Evolutionary conservation across 2,888 invertebrate genomes (phyloP).

Genomic region (Celastrina argiolus): DNA sequence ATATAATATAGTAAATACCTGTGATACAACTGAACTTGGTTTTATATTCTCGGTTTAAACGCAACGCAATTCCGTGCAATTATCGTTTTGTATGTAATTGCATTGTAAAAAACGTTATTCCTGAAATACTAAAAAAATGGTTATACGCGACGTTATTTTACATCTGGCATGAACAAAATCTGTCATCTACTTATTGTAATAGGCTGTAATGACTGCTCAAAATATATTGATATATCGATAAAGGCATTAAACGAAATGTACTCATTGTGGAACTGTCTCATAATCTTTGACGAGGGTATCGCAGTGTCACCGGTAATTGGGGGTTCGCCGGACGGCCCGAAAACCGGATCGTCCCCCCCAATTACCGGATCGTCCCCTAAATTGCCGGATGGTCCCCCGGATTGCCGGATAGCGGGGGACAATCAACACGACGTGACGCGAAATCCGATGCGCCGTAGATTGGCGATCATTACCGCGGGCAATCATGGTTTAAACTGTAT

Average conservation of each 20-base stretch:
- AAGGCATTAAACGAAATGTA: constrained; percentile 17
- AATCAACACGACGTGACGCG: constrained; percentile 75
- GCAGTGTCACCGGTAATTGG: constrained; percentile 68
- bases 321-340: constrained; percentile 43
- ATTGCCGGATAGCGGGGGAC: constrained; percentile 37
- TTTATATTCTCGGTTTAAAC: too few species aligned
- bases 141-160: too few species aligned
- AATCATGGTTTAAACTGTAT: constrained; percentile 43
- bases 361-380: constrained; percentile 35
- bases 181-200: not conserved
- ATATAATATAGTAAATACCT: too few species aligned
- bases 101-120: too few species aligned
- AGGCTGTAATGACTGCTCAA: not conserved
- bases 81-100: too few species aligned
- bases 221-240: not conserved
- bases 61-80: too few species aligned
- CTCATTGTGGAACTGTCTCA: constrained; percentile 19
- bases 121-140: too few species aligned
- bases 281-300: constrained; percentile 37
- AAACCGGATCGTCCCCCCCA: constrained; percentile 58
- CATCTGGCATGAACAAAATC: too few species aligned
- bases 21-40: too few species aligned
- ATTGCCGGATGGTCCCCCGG: constrained; percentile 57
- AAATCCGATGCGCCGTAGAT: constrained; percentile 68
- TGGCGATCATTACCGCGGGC: constrained; percentile 57